Percentiles rank a stretch among this genome's conserved stretches.
These are phyloP conservation scores for Drosophila sproati DNA, from an alignment of 1,140 invertebrate genomes.

Conservation along the genomic window DNA sequence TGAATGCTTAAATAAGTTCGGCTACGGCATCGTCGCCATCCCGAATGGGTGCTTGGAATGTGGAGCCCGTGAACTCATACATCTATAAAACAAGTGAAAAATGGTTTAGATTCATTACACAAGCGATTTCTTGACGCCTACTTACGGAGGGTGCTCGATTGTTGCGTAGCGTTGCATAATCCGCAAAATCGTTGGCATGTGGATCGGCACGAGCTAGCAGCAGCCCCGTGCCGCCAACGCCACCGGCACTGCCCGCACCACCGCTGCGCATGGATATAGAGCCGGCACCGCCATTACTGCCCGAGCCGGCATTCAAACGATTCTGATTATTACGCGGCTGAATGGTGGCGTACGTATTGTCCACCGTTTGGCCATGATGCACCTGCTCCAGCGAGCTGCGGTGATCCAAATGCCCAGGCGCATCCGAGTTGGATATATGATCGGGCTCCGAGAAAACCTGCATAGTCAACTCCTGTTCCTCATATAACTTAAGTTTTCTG, in stretches of 20 bases:
- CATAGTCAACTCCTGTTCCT: slow-evolving; percentile 97
- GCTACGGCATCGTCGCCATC: slow-evolving; percentile 89
- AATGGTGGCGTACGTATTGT: slow-evolving; percentile 95
- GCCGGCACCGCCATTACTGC: slow-evolving; percentile 66
- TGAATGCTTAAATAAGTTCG: slow-evolving; percentile 87
- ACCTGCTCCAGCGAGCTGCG: slow-evolving; percentile 85
- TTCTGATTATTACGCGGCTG: slow-evolving; percentile 87
- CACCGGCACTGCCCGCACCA: slow-evolving; percentile 65
- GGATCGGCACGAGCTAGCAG: slow-evolving; percentile 82
- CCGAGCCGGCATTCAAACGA: slow-evolving; percentile 52
- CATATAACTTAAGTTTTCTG: slow-evolving; percentile 94
- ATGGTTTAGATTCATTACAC: background rate
- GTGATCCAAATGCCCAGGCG: slow-evolving; percentile 78
- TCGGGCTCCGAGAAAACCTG: slow-evolving; percentile 93
- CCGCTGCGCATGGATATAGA: slow-evolving; percentile 81
- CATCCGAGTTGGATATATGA: slow-evolving; percentile 78
- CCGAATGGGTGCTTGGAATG: slow-evolving; percentile 89
- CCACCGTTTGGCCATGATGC: slow-evolving; percentile 84
- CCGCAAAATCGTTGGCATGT: slow-evolving; percentile 87
- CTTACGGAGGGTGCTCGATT: slow-evolving; percentile 79
- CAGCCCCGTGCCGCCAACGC: slow-evolving; percentile 62
- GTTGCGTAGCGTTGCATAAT: slow-evolving; percentile 89
- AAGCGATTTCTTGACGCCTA: background rate
- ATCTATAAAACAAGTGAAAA: slow-evolving; percentile 46
- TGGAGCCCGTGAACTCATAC: slow-evolving; percentile 88